Percentiles rank a stretch among this genome's conserved stretches.
These are phyloP conservation scores for Metopia argyrocephala DNA, from an alignment of 2,888 invertebrate genomes.

Conservation along the genomic window DNA sequence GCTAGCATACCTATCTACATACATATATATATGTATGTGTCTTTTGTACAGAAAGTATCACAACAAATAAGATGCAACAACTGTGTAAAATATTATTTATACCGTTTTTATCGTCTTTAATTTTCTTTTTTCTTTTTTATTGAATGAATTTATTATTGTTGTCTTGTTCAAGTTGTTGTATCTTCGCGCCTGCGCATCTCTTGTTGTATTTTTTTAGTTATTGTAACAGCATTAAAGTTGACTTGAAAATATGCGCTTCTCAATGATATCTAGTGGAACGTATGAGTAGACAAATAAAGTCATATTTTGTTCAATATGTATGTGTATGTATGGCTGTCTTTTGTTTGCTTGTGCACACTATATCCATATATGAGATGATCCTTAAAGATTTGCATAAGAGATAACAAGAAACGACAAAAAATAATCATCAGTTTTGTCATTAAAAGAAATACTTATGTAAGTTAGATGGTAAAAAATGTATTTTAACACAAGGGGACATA, in stretches of 20 bases:
- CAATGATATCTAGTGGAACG: constrained; percentile 3
- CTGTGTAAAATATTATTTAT: constrained; percentile 17
- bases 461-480: constrained; percentile 27
- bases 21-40: not conserved
- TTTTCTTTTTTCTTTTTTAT: constrained; percentile 29
- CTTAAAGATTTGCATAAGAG: constrained; percentile 47
- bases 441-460: constrained; percentile 30
- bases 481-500: constrained; percentile 21
- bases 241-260: not conserved
- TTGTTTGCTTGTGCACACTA: not conserved
- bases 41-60: not conserved
- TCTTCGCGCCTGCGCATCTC: constrained; percentile 52
- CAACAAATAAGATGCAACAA: not conserved
- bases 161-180: constrained; percentile 31
- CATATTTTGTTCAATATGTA: not conserved
- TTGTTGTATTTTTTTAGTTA: constrained; percentile 16
- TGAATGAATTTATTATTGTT: constrained; percentile 45
- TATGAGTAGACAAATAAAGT: not conserved
- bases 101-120: constrained; percentile 19
- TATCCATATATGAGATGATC: constrained; percentile 43
- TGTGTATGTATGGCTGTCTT: not conserved
- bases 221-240: constrained; percentile 20
- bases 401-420: constrained; percentile 51
- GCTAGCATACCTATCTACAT: not conserved
- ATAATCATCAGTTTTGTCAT: constrained; percentile 48